Evolutionary conservation across 1,140 invertebrate genomes (phyloP), one percentile per base, ranked within the genome.

Genomic region (Palaemon carinicauda): DNA sequence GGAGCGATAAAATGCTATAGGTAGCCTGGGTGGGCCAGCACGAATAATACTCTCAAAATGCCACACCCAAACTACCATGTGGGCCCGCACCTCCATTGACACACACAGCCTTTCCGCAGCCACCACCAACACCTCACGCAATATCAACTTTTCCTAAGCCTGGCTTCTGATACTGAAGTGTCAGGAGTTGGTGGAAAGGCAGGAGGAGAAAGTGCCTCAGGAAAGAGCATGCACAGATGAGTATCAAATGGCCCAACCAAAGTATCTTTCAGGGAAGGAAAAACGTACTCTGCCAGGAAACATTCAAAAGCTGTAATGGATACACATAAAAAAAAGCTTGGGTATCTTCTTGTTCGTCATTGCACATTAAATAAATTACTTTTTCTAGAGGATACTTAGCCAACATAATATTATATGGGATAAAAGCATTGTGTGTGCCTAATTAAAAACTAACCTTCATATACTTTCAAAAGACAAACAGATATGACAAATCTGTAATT

Each of bases 51-150:
- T n/a, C 14, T 73, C n/a, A 56, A 14, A 10, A 31, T 17, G 74
- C 65, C 51, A 75, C 83, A 54, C 27, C 41, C 83, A 86, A 65
- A 69, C 65, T 80, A 65, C 77, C 83, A 50, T 31, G 77, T 79
- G 83, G 65, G 53, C 83, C 53, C 75, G 78, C 83, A 86, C 77
- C 83, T 86, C 65, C 71, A 82, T 21, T 33, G 83, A 86, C 83
- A 86, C 82, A 85, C 83, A 86, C 83, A 86, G 83, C 83, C 83
- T 86, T 86, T 80, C 83, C 83, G 73, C 77, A 80, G 83, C 75
- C 83, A 86, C 75, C 83, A 86, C 65, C 83, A 86, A 86, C 83
- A 86, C 77, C 83, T 80, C 77, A 86, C 83, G 71, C 60, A 85
- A 41, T 86, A 86, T 80, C 54, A 73, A 80, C 77, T 80, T 60